phyloP scores from a whole-genome alignment of 2,888 invertebrate genomes.

The Mantis religiosa region DNA sequence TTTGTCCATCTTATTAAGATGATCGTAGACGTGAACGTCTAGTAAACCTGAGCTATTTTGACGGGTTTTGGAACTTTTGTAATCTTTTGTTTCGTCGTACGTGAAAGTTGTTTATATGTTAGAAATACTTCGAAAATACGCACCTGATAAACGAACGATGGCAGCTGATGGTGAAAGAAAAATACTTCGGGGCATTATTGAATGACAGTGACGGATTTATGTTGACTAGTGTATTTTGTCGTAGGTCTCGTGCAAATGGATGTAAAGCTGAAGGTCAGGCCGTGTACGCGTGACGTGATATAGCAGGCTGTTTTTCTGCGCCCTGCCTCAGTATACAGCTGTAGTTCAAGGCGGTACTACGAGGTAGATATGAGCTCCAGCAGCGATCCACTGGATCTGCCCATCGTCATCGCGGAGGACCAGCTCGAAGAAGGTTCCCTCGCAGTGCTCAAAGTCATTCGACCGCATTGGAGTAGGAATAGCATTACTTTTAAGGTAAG shows the following conservation, averaged over 20 bases:
- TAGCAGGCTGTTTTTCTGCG: background rate
- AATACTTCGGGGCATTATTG: too few species aligned
- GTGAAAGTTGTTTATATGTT: too few species aligned
- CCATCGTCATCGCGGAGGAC: conserved; percentile 62
- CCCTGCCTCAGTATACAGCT: background rate
- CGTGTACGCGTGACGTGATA: background rate
- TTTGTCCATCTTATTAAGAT: too few species aligned
- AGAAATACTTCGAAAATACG: too few species aligned
- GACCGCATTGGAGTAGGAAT: conserved; percentile 65
- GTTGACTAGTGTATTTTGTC: background rate
- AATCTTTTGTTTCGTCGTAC: too few species aligned
- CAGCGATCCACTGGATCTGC: conserved; percentile 43
- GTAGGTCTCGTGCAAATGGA: background rate
- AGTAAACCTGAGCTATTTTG: too few species aligned
- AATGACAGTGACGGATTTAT: too few species aligned
- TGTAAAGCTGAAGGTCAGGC: background rate
- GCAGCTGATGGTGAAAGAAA: too few species aligned
- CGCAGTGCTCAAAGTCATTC: conserved; percentile 61
- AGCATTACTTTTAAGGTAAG: conserved; percentile 69
- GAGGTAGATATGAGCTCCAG: background rate
- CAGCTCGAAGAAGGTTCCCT: conserved; percentile 63
- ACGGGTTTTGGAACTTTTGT: too few species aligned
- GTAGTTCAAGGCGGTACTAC: background rate
- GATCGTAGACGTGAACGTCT: too few species aligned
- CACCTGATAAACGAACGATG: too few species aligned